Evolutionary conservation across 2,797 vertebrate species (phyloP).

Genomic region (Eutrigla gurnardus): DNA sequence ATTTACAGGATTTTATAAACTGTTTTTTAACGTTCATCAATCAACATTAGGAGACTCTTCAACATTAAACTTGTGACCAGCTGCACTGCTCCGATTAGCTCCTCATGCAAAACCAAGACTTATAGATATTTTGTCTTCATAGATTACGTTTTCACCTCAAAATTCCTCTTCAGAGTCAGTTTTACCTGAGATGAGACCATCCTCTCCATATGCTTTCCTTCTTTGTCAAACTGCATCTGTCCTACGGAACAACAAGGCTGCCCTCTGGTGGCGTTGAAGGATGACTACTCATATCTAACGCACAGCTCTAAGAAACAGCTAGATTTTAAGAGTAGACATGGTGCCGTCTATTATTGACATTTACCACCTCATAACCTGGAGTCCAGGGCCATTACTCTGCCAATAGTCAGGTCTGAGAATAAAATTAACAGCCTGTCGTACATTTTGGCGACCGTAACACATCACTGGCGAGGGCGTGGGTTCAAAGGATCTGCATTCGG

Average conservation of each 20-base stretch:
- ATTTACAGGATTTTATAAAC: not conserved
- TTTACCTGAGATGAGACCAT: slow-evolving; percentile 4
- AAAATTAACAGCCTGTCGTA: slow-evolving; percentile 15
- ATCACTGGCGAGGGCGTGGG: slow-evolving; percentile 4
- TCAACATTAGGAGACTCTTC: not conserved
- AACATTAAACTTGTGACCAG: not conserved
- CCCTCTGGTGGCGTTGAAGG: slow-evolving; percentile 66
- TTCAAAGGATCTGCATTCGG: slow-evolving; percentile 5
- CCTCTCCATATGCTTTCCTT: not conserved
- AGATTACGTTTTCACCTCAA: not conserved
- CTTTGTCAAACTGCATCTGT: not conserved
- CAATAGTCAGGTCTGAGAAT: not conserved
- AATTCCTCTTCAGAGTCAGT: slow-evolving; percentile 8
- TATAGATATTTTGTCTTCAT: not conserved
- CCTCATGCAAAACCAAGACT: not conserved
- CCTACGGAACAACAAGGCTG: slow-evolving; percentile 64
- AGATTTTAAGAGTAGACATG: not conserved
- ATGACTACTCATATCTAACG: not conserved
- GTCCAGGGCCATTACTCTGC: not conserved
- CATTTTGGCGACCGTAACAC: slow-evolving; percentile 14
- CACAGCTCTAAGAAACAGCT: not conserved
- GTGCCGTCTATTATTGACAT: slow-evolving; percentile 16
- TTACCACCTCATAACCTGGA: not conserved
- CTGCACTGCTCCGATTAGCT: not conserved
- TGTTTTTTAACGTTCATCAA: not conserved